Evolutionary conservation across 2,888 invertebrate genomes (phyloP), one percentile per base, ranked within the genome.

Genomic region (Caenorhabditis sp.): DNA sequence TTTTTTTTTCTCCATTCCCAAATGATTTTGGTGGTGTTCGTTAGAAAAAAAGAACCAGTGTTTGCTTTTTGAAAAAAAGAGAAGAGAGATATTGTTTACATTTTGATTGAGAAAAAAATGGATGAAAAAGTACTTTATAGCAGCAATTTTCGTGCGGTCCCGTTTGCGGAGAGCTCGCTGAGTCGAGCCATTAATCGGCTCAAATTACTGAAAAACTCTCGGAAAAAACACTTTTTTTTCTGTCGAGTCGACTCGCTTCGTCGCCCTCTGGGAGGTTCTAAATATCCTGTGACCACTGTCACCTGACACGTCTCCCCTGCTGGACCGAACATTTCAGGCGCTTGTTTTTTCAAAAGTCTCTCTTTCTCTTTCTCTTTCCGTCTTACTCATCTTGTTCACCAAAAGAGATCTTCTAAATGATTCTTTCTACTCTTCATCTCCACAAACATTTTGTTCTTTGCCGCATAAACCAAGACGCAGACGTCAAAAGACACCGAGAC

Each of bases 181-280:
- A 56, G 56, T 20, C 11, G 56, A 56, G 56, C 35, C 24, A 37
- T 22, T 60, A 60, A 60, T 61, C 61, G 61, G 61, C 61, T 61
- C 61, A 61, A 61, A 44, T 61, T 61, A 61, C 61, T 61, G 61
- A 37, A 58, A 58, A 61, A 61, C 60, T 37, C 60, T 13, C 15
- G 47, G 28, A 11, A 37, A 44, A 20, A 61, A 61, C 26, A 61
- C 44, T n/a, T n/a, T 55, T 44, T 24, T 61, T 61, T n/a, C n/a
- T n/a, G n/a, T n/a, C n/a, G n/a, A n/a, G n/a, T n/a, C n/a, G n/a
- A n/a, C n/a, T n/a, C n/a, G n/a, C 40, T 11, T 37, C 40, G 32
- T 56, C 20, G 32, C 24, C 5, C 32, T 56, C 35, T 2, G 28
- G 11, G 40, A 40, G 28, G 55, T 15, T 32, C 32, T 9, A 32